These are phyloP conservation scores for Herminia tarsipennalis DNA, from an alignment of 2,888 invertebrate genomes.

Conservation along the genomic window DNA sequence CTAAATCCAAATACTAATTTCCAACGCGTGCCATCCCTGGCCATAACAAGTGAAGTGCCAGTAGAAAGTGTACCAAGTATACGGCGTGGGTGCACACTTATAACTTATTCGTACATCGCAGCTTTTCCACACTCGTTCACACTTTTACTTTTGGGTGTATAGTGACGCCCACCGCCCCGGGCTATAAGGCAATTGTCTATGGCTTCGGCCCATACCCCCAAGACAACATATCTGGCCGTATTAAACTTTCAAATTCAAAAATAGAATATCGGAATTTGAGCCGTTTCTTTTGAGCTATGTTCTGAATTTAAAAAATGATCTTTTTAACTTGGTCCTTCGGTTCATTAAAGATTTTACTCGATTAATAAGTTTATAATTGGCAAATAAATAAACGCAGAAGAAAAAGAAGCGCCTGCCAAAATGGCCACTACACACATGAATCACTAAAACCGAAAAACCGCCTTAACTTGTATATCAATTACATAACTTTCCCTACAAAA, in stretches of 20 bases:
- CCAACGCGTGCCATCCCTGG: constrained; percentile 7
- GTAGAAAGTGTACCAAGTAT: constrained; percentile 43
- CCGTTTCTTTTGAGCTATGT: too few relatives aligned
- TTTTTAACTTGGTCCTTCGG: neutral
- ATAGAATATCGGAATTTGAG: too few relatives aligned
- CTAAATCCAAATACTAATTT: too few relatives aligned
- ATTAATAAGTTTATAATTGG: neutral
- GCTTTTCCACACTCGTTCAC: constrained; percentile 51
- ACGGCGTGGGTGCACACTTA: constrained; percentile 44
- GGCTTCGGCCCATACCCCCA: constrained; percentile 6
- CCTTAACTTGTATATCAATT: constrained; percentile 6
- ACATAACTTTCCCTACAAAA: constrained; percentile 6
- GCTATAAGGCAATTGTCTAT: constrained; percentile 18
- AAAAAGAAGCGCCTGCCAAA: neutral
- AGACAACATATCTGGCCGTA: constrained; percentile 3
- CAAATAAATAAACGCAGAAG: neutral
- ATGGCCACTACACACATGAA: neutral
- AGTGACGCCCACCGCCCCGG: constrained; percentile 8
- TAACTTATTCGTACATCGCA: constrained; percentile 46
- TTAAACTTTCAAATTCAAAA: constrained; percentile 15
- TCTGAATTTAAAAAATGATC: too few relatives aligned
- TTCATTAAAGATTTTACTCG: neutral
- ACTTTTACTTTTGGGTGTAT: constrained; percentile 75
- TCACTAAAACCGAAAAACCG: neutral
- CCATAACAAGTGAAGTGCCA: constrained; percentile 4